Base-by-base conservation (phyloP, 2,113 vertebrate species). In the Hemiprocne comata region DNA sequence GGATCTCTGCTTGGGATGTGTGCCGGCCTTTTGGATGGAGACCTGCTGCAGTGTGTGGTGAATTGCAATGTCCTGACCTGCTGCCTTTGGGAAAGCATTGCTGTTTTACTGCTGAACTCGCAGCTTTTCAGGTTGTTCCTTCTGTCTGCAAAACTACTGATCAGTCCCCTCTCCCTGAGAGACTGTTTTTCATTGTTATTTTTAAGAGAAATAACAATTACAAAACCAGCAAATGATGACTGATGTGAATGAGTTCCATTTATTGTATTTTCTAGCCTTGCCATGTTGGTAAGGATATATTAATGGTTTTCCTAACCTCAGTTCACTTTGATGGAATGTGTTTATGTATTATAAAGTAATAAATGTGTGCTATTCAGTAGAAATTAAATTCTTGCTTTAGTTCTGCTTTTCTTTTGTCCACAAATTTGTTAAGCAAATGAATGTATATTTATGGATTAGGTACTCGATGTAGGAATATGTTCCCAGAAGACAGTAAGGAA, bases 401-500 rank as follows among this genome's bases (percentile, higher is more conserved):
- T 61, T 91, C 66, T 57, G 26, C 55, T 91, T 73, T 58, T 62
- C 16, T 89, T 82, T 79, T 60, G 62, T 85, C 77, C 67, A 73
- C 65, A 73, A 13, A 38, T 57, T 36, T 33, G 15, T 89, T 75
- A 64, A 85, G 48, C 34, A 91, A 91, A 89, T 60, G 26, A 26
- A 60, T 88, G 13, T 26, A 4, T 91, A 69, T 80, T 82, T 75
- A 38, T 62, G 72, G 82, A 57, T 87, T 61, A 89, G 72, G n/a
- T 54, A 61, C 51, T 28, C 3, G 2, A 57, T 60, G 48, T 46
- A 91, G 86, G 58, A 79, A 87, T 38, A n/a, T 28, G 1, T 48
- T 94, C 67, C 67, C 64, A 67, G 38, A 87, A 79, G 74, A 89
- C 34, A 70, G 17, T n/a, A 87, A 78, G 70, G 80, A 93, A 90